Conservation (phyloP, 2,888 invertebrate genomes). For the Sinopyrophorus schimmeli region DNA sequence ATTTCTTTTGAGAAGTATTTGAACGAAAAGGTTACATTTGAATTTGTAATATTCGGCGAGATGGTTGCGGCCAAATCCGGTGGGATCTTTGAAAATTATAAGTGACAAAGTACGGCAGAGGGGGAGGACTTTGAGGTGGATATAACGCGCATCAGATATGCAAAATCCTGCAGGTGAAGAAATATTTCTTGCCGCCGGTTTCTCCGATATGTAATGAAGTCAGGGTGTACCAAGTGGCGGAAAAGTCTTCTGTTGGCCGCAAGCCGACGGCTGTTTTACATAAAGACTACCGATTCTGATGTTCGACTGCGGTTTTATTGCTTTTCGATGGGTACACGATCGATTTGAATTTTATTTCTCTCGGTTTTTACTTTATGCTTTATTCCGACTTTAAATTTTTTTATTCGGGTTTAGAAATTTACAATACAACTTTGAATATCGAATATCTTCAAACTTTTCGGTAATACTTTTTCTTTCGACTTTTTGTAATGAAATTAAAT, state of each 20-base stretch:
- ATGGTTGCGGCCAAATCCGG: slow-evolving; percentile 25
- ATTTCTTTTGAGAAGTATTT: slow-evolving; percentile 30
- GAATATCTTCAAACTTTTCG: slow-evolving; percentile 7
- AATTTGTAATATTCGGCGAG: slow-evolving; percentile 37
- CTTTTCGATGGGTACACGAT: slow-evolving; percentile 37
- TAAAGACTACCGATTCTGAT: slow-evolving; percentile 36
- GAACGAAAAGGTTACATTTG: slow-evolving; percentile 33
- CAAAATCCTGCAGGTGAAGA: slow-evolving; percentile 42
- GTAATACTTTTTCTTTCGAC: too few species aligned
- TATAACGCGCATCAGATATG: slow-evolving; percentile 42
- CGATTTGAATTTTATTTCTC: slow-evolving; percentile 37
- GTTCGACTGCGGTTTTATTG: slow-evolving; percentile 34
- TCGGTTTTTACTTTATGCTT: slow-evolving; percentile 30
- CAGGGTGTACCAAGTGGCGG: slow-evolving; percentile 35
- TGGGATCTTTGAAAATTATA: slow-evolving; percentile 42
- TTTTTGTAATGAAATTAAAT: too few species aligned
- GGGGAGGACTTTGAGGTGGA: slow-evolving; percentile 38
- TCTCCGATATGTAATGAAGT: slow-evolving; percentile 37
- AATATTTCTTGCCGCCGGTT: slow-evolving; percentile 40
- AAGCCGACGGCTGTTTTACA: slow-evolving; percentile 37
- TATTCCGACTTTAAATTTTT: slow-evolving; percentile 23
- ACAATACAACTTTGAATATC: slow-evolving; percentile 6
- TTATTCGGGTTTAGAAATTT: slow-evolving; percentile 20
- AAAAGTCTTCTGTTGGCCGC: slow-evolving; percentile 34
- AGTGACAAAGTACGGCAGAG: slow-evolving; percentile 44